Base-by-base conservation (phyloP, 2,888 invertebrate genomes). In the Pachydiplax longipennis region DNA sequence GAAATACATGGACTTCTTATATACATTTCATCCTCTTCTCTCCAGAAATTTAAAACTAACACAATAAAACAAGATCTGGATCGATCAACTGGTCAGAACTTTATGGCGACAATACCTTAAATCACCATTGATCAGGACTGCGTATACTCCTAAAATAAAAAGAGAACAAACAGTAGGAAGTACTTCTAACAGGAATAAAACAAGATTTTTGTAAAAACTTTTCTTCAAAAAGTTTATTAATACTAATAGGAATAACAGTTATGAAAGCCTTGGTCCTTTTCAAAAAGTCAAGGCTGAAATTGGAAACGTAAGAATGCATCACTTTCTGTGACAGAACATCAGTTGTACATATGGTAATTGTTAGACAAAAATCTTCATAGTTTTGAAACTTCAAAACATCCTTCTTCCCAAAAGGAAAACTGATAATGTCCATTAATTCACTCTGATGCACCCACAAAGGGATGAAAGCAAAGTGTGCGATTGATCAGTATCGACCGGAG, bases 401-500 rank as follows among this genome's bases (percentile, higher is more conserved):
- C 22, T 31, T 18, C 18, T 61, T 61, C 61, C 61, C 37, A 87
- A 31, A 35, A 37, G 18, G 65, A 37, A 61, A 65, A 65, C 58
- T 25, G 31, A 58, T 83, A 8, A 61, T 44, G 82, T 61, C 25
- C 61, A 65, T 25, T 22, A 61, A 12, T 65, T 40, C 87, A 87
- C 35, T 37, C 61, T 61, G 35, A 87, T 37, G 58, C 61, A 61
- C 61, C 58, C 58, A 87, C 37, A 65, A 40, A 18, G 37, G 61
- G 31, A n/a, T 22, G 37, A 61, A 61, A 18, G 83, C 15, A 18
- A 35, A 61, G n/a, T 48, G 35, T 87, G 37, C 90, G 15, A 87
- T n/a, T 10, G 53, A 73, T 93, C 93, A 95, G 93, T 95, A 95
- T 90, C 95, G 94, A 80, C 95, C 95, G 80, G 95, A 95, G 92